These are phyloP conservation scores for Cottus gobio DNA, from an alignment of 2,113 vertebrate genomes.

Conservation along the genomic window DNA sequence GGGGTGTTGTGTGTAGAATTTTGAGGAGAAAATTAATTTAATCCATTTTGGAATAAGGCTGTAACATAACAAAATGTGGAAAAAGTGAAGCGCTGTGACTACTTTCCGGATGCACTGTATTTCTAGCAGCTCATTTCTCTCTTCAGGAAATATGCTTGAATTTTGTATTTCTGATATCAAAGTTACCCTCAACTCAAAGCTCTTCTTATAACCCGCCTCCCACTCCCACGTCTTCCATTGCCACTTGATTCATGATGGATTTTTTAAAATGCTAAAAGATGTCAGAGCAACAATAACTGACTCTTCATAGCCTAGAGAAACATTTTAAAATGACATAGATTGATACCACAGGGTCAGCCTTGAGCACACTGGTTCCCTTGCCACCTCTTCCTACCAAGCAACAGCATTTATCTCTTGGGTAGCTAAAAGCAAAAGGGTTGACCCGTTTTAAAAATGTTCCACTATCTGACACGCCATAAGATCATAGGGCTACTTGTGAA, in stretches of 20 bases:
- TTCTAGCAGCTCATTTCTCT: slow-evolving; percentile 2
- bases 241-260: slow-evolving; percentile 3
- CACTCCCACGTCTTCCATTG: not conserved
- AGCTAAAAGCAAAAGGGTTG: slow-evolving; percentile 29
- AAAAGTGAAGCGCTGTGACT: no score
- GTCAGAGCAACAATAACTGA: slow-evolving; percentile 12
- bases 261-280: slow-evolving; percentile 22
- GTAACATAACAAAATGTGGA: no score
- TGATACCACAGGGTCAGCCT: slow-evolving; percentile 35
- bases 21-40: no score
- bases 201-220: not conserved
- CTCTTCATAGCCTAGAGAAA: slow-evolving; percentile 17
- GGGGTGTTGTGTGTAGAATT: no score
- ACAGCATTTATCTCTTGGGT: slow-evolving; percentile 54
- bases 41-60: no score
- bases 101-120: no score
- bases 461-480: slow-evolving; percentile 48
- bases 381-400: slow-evolving; percentile 45
- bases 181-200: not conserved
- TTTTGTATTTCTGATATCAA: not conserved
- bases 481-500: slow-evolving; percentile 47
- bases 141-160: not conserved
- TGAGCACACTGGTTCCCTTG: slow-evolving; percentile 28
- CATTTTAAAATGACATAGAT: slow-evolving; percentile 32
- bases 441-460: slow-evolving; percentile 60